phyloP scores from a whole-genome alignment of 2,113 vertebrate genomes.

The Euleptes europaea region DNA sequence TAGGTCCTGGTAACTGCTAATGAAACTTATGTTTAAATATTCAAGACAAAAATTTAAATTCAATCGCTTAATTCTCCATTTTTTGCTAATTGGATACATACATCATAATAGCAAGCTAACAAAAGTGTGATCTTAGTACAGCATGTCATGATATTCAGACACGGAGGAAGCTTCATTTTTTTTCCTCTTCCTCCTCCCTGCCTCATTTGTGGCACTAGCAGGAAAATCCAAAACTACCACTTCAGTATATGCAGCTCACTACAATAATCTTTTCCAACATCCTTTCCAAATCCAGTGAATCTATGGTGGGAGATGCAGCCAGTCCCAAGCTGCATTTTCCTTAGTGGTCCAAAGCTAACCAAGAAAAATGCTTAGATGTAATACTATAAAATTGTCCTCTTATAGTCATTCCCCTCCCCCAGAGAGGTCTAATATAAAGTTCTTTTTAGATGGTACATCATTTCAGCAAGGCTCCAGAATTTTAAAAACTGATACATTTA shows the following conservation, averaged over 20 bases:
- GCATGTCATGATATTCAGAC: background rate
- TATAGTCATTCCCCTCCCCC: no score
- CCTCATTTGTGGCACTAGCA: background rate
- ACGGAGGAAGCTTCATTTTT: background rate
- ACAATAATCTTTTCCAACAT: background rate
- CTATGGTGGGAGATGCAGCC: background rate
- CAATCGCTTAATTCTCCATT: background rate
- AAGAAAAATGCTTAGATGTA: background rate
- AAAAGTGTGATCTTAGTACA: background rate
- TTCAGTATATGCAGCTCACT: background rate
- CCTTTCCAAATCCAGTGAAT: background rate
- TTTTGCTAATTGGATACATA: background rate
- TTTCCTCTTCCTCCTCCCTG: background rate
- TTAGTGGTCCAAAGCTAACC: background rate
- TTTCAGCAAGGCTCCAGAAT: no score
- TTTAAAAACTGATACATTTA: no score
- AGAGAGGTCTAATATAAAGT: no score
- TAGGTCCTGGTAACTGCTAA: background rate
- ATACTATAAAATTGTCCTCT: background rate
- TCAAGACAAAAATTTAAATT: background rate
- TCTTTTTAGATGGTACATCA: no score
- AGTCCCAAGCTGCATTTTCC: background rate
- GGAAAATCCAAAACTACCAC: background rate
- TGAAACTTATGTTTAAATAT: background rate
- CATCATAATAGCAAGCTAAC: background rate